Evolutionary conservation across 2,888 invertebrate species (phyloP).

Genomic region (Noctua comes): DNA sequence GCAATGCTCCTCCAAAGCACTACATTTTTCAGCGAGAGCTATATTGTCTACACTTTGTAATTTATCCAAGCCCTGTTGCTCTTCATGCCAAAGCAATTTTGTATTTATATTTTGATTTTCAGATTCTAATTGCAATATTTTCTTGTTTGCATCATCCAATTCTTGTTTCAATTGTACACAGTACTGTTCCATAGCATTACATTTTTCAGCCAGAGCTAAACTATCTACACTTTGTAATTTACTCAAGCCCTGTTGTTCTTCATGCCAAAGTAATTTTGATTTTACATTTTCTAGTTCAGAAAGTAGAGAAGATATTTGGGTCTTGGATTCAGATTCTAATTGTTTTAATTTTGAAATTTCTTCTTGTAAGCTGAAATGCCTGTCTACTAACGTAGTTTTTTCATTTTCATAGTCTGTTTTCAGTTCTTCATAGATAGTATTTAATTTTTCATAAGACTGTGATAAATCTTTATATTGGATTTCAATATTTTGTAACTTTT

Average conservation of each 20-base stretch:
- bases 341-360: conserved; percentile 69
- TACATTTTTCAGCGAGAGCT: conserved; percentile 72
- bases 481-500: conserved; percentile 71
- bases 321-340: conserved; percentile 70
- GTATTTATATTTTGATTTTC: conserved; percentile 70
- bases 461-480: conserved; percentile 68
- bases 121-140: conserved; percentile 77
- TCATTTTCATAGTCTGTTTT: conserved; percentile 70
- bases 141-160: conserved; percentile 83
- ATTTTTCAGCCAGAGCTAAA: conserved; percentile 73
- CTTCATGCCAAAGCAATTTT: conserved; percentile 67
- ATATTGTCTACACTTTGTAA: conserved; percentile 61
- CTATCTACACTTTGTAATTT: conserved; percentile 61
- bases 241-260: conserved; percentile 64
- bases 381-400: conserved; percentile 63
- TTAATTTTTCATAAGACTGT: conserved; percentile 70
- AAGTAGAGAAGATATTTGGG: conserved; percentile 68
- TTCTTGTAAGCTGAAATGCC: conserved; percentile 69
- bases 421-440: conserved; percentile 71
- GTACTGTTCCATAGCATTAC: conserved; percentile 75
- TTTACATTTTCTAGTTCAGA: conserved; percentile 73
- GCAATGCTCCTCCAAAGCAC: conserved; percentile 76
- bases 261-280: conserved; percentile 65
- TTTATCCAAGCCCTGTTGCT: conserved; percentile 61
- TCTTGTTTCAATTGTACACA: conserved; percentile 73